Percentiles rank a stretch among this genome's conserved stretches.
These are phyloP conservation scores for Phortica okadai DNA, from an alignment of 2,888 invertebrate species.

Conservation along the genomic window DNA sequence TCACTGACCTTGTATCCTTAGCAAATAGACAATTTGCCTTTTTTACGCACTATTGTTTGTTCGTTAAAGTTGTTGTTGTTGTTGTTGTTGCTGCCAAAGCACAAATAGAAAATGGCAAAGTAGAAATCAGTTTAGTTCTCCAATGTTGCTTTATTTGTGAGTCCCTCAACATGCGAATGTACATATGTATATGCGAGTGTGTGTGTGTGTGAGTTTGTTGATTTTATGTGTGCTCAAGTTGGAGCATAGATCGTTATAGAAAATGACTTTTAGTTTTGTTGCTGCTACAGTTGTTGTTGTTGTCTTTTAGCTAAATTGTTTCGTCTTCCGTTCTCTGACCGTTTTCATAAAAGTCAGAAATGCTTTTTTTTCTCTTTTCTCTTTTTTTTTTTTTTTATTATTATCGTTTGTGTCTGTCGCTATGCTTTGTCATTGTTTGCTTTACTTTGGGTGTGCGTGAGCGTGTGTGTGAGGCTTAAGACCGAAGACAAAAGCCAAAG, in stretches of 20 bases:
- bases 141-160: background rate
- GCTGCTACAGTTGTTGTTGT: background rate
- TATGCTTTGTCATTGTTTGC: background rate
- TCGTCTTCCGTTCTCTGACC: constrained; percentile 3
- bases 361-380: background rate
- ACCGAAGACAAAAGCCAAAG: background rate
- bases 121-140: constrained; percentile 17
- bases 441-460: background rate
- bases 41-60: constrained; percentile 19
- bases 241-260: constrained; percentile 15
- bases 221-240: background rate
- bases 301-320: background rate
- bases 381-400: background rate
- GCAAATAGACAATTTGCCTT: constrained; percentile 16
- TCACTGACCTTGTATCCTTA: constrained; percentile 18
- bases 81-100: background rate
- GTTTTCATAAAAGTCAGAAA: background rate
- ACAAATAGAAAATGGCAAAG: background rate
- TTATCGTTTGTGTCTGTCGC: constrained; percentile 5
- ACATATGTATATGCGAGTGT: background rate
- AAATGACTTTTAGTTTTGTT: constrained; percentile 25
- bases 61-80: background rate
- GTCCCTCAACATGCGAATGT: background rate
- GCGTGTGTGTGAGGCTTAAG: background rate
- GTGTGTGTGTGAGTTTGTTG: background rate